phyloP scores from a whole-genome alignment of 2,113 vertebrate species.

The Ariopsis seemanni region DNA sequence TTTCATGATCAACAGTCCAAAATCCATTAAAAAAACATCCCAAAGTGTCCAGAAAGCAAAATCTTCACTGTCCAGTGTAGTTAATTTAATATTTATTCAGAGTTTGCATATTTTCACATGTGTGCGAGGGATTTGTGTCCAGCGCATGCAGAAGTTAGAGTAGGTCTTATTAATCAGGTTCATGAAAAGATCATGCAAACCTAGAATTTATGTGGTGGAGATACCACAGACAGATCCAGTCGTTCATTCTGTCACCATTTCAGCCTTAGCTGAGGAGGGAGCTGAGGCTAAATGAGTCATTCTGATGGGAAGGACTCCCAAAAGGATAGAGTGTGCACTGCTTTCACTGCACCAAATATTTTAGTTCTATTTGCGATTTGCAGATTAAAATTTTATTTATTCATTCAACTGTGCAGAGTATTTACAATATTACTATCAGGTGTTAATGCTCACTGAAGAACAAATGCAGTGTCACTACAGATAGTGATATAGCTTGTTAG shows the following conservation, averaged over 20 bases:
- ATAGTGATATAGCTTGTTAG: neutral
- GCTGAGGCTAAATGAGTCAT: neutral
- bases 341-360: neutral
- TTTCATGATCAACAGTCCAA: too few relatives aligned
- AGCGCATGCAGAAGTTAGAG: neutral
- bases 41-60: too few relatives aligned
- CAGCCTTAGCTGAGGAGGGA: neutral
- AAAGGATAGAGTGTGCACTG: neutral
- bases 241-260: neutral
- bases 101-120: neutral
- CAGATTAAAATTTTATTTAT: neutral
- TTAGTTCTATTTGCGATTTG: neutral
- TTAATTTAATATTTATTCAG: neutral
- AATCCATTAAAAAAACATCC: too few relatives aligned
- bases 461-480: neutral
- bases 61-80: too few relatives aligned
- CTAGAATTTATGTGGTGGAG: neutral
- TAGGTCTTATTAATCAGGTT: neutral
- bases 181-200: neutral
- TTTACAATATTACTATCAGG: too few relatives aligned
- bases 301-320: neutral
- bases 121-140: neutral
- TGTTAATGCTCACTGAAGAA: neutral
- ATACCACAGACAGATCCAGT: neutral
- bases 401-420: neutral